Evolutionary conservation across 2,888 invertebrate species (phyloP).

Genomic region (Smittia sp.): DNA sequence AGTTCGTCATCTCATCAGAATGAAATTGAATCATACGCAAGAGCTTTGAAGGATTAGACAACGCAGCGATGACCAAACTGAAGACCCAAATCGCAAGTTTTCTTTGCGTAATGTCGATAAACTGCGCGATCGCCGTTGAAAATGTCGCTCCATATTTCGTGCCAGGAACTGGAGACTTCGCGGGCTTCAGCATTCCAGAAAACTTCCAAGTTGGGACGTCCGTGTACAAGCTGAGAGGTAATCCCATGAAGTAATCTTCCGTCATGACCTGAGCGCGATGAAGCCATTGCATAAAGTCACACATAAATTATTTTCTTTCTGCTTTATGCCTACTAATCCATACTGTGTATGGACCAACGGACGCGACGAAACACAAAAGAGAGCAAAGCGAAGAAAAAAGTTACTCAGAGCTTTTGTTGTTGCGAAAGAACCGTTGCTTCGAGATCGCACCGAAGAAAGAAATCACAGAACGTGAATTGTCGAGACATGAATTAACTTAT

Average conservation of each 20-base stretch:
- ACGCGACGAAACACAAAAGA: slow-evolving; percentile 2
- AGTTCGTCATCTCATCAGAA: not conserved
- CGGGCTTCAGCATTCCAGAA: slow-evolving; percentile 69
- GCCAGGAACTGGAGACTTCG: slow-evolving; percentile 73
- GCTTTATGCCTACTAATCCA: slow-evolving; percentile 24
- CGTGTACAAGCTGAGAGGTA: slow-evolving; percentile 72
- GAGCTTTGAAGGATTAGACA: not conserved
- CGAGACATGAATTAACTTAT: not conserved
- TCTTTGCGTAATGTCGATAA: not conserved
- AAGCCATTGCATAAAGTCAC: slow-evolving; percentile 8
- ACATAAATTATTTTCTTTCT: slow-evolving; percentile 34
- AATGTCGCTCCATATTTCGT: slow-evolving; percentile 74
- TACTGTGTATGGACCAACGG: slow-evolving; percentile 15
- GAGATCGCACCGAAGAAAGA: not conserved
- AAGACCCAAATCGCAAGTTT: not conserved
- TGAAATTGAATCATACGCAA: not conserved
- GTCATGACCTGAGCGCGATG: not conserved
- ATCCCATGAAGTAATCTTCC: too few species aligned
- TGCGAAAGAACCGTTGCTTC: slow-evolving; percentile 39
- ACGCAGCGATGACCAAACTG: not conserved
- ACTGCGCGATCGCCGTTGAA: not conserved
- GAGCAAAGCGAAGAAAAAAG: slow-evolving; percentile 19
- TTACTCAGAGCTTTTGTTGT: slow-evolving; percentile 24
- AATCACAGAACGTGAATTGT: slow-evolving; percentile 16
- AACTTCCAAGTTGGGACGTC: slow-evolving; percentile 72